Evolutionary conservation across 92 coral and sea anemone genomes (phyloP).

Genomic region (Zoanthus sansibaricus): DNA sequence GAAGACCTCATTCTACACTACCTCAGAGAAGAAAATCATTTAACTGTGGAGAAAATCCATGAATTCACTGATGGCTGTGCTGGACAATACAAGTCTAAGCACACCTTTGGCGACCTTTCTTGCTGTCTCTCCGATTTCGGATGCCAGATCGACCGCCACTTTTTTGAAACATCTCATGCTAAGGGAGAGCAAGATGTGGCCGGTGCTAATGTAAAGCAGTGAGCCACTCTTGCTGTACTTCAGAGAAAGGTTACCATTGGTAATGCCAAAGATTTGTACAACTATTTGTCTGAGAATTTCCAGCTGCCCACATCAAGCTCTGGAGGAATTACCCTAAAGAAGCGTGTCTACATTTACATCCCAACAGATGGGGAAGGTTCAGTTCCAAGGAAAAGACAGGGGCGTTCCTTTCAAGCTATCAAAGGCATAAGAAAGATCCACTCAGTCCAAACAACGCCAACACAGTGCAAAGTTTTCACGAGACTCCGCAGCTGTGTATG

Average conservation of each 20-base stretch:
- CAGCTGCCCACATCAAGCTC: slow-evolving; percentile 29
- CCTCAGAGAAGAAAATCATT: slow-evolving; percentile 27
- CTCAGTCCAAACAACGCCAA: slow-evolving; percentile 46
- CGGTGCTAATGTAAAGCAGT: slow-evolving; percentile 31
- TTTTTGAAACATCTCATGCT: slow-evolving; percentile 34
- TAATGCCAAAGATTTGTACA: slow-evolving; percentile 20
- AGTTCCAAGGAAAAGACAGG: slow-evolving; percentile 37
- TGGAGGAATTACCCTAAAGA: slow-evolving; percentile 23
- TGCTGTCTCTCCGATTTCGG: slow-evolving; percentile 30
- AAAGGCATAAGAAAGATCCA: slow-evolving; percentile 55
- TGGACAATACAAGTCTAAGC: slow-evolving; percentile 24
- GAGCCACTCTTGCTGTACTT: slow-evolving; percentile 28
- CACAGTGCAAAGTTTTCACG: slow-evolving; percentile 35
- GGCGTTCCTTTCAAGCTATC: slow-evolving; percentile 33
- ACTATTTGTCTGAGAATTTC: slow-evolving; percentile 22
- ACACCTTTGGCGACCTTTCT: slow-evolving; percentile 29
- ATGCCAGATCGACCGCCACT: slow-evolving; percentile 24
- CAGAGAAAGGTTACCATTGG: slow-evolving; percentile 22
- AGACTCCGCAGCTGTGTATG: slow-evolving; percentile 40
- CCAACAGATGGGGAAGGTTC: slow-evolving; percentile 24
- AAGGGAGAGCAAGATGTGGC: slow-evolving; percentile 37
- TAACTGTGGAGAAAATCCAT: slow-evolving; percentile 28
- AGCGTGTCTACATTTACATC: slow-evolving; percentile 16
- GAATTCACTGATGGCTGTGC: slow-evolving; percentile 31
- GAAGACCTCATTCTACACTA: slow-evolving; percentile 1